Evolutionary conservation across 2,113 vertebrate genomes (phyloP).

Genomic region (Catharus bicknelli): DNA sequence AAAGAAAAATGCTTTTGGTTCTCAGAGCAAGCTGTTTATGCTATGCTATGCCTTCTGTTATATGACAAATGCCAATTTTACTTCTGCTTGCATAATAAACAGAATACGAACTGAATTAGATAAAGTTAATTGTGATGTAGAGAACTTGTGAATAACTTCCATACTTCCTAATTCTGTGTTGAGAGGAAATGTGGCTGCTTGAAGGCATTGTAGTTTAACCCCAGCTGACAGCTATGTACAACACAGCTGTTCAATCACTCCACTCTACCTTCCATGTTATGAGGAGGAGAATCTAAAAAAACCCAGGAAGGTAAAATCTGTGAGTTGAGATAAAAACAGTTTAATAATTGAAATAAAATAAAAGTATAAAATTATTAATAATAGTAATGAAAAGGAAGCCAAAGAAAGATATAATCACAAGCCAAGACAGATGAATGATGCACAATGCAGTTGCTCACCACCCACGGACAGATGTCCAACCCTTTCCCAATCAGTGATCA

Average conservation of each 20-base stretch:
- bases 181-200: background rate
- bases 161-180: background rate
- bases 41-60: background rate
- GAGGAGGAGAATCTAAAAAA: background rate
- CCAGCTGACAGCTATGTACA: background rate
- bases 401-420: background rate
- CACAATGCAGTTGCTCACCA: background rate
- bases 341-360: background rate
- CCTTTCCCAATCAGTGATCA: background rate
- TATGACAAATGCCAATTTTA: background rate
- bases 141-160: background rate
- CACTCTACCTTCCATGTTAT: too few relatives aligned
- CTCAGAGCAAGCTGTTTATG: background rate
- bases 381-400: background rate
- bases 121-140: background rate
- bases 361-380: background rate
- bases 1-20: background rate
- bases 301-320: accelerated
- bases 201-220: background rate
- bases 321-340: background rate
- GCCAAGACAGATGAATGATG: background rate
- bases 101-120: background rate
- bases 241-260: background rate
- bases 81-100: background rate
- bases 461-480: background rate